phyloP scores from a whole-genome alignment of 2,888 invertebrate genomes.

The Drosophila anceps region DNA sequence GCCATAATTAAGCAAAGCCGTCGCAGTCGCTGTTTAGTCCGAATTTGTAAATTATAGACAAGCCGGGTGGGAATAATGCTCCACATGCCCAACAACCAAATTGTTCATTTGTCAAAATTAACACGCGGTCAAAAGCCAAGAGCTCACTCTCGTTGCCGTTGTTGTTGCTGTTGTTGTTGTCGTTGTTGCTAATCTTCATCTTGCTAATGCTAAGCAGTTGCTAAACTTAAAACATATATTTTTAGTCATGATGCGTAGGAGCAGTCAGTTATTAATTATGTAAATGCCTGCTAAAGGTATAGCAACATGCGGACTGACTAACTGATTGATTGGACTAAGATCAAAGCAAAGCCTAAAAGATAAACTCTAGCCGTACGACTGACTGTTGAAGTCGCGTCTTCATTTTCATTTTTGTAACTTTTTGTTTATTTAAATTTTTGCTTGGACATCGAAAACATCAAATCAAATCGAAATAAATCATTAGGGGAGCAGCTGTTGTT shows the following conservation, averaged over 20 bases:
- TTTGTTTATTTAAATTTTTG: not conserved
- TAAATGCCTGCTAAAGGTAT: not conserved
- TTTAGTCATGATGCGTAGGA: conserved; percentile 42
- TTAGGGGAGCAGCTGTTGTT: not conserved
- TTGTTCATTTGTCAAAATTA: conserved; percentile 80
- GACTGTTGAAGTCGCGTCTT: not conserved
- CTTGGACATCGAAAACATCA: not conserved
- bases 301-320: not conserved
- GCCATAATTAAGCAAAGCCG: conserved; percentile 67
- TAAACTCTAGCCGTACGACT: not conserved
- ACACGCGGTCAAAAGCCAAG: conserved; percentile 60
- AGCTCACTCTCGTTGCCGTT: conserved; percentile 1
- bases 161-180: not conserved
- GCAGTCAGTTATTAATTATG: conserved; percentile 45
- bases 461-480: conserved; percentile 1
- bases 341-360: not conserved
- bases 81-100: conserved; percentile 67
- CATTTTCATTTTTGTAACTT: not conserved
- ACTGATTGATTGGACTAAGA: conserved; percentile 10
- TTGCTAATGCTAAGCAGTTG: conserved; percentile 33
- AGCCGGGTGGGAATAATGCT: conserved; percentile 37
- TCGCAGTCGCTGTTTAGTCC: conserved; percentile 51
- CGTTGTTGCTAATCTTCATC: conserved; percentile 30
- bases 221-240: conserved; percentile 8
- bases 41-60: conserved; percentile 75